A percentile compares a stretch with the other conserved stretches of the same genome.
Conservation (phyloP, 2,113 vertebrate genomes). For the Tragelaphus buxtoni region DNA sequence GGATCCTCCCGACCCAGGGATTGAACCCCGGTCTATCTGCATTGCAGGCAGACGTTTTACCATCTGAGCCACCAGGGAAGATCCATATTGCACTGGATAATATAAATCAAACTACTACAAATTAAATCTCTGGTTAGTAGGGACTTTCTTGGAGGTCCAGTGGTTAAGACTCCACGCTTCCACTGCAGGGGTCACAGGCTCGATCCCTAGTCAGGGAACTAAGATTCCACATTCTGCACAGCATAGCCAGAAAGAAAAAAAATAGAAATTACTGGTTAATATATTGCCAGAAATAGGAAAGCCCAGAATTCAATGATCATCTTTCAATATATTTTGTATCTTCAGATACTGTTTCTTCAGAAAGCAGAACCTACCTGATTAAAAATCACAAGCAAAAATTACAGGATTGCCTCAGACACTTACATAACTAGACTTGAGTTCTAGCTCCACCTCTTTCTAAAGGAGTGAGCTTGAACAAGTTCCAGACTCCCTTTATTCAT, state of each 20-base stretch:
- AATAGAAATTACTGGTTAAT: conserved; percentile 15
- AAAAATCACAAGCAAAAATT: conserved; percentile 22
- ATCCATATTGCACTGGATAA: neutral
- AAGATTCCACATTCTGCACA: neutral
- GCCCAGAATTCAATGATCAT: neutral
- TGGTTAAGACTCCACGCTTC: neutral
- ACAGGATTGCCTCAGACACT: neutral
- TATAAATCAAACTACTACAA: conserved; percentile 4
- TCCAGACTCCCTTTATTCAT: neutral
- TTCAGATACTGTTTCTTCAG: neutral
- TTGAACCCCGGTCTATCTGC: neutral
- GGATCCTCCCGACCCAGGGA: neutral
- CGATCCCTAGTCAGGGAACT: neutral
- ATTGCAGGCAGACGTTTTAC: neutral
- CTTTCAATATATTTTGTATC: conserved; percentile 1
- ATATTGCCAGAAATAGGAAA: neutral
- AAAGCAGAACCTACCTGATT: neutral
- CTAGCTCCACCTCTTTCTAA: neutral
- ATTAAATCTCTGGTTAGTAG: conserved; percentile 27
- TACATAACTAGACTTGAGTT: neutral
- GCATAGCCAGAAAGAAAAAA: neutral
- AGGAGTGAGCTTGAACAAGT: neutral
- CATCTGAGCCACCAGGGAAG: neutral
- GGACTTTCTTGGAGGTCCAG: neutral
- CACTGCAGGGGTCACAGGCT: neutral